Percentiles rank a stretch among this genome's conserved stretches.
Evolutionary conservation across 37 sponge, comb jelly and placozoan genomes (phyloP).

Genomic region (Hormiphora californensis): DNA sequence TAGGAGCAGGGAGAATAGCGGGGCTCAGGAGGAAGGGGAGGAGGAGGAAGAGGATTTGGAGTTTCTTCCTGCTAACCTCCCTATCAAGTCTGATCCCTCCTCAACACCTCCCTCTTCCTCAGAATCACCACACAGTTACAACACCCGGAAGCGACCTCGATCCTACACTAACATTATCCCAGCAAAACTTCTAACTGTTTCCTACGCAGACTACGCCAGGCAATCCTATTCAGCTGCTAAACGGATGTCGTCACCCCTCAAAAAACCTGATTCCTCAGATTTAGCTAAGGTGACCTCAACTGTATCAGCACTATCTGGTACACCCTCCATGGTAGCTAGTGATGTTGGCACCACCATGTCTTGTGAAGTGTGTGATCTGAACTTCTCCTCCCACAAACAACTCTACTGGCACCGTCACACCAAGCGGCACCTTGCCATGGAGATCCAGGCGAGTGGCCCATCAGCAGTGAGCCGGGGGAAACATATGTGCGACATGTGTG

Average conservation of each 20-base stretch:
- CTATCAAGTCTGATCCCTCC: neutral
- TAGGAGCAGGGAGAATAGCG: neutral
- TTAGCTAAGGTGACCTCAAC: neutral
- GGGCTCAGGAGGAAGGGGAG: neutral
- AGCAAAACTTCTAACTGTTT: constrained; percentile 12
- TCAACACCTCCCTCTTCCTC: neutral
- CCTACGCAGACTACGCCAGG: constrained; percentile 2
- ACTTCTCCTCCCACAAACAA: constrained; percentile 38
- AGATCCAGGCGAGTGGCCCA: constrained; percentile 1
- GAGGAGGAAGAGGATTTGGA: constrained; percentile 7
- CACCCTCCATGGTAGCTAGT: neutral
- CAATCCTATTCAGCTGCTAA: neutral
- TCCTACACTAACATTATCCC: constrained; percentile 47
- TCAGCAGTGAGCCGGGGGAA: constrained; percentile 29
- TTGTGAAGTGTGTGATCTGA: constrained; percentile 51
- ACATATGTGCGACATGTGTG: constrained; percentile 25
- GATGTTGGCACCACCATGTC: neutral
- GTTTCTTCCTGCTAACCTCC: neutral
- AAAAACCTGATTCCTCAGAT: neutral
- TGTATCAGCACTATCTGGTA: neutral
- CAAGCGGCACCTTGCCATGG: constrained; percentile 36
- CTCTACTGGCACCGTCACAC: constrained; percentile 49
- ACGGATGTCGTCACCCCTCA: neutral
- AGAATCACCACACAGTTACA: constrained; percentile 45
- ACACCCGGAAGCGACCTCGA: constrained; percentile 38